Conservation (phyloP, 2,797 vertebrate species). For the Botia kubotai region DNA sequence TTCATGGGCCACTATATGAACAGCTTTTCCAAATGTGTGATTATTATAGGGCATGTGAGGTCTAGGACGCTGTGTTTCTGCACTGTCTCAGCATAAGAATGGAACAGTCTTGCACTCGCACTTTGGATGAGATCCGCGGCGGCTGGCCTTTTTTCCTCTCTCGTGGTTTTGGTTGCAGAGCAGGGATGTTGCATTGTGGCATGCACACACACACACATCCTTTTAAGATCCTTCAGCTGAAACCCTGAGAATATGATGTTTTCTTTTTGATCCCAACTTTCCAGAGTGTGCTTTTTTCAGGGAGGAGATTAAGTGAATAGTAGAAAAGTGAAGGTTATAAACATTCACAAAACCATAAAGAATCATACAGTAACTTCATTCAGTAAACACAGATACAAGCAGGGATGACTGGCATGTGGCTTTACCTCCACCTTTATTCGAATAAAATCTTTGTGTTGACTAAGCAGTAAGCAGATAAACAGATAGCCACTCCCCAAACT, state of each 20-base stretch:
- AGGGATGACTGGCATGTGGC: neutral
- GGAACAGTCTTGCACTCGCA: constrained; percentile 22
- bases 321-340: constrained; percentile 13
- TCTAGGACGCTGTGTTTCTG: constrained; percentile 19
- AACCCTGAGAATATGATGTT: constrained; percentile 39
- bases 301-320: constrained; percentile 30
- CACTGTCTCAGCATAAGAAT: constrained; percentile 16
- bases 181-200: constrained; percentile 42
- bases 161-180: constrained; percentile 50
- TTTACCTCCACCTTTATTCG: too few relatives aligned
- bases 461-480: too few relatives aligned
- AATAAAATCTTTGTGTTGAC: too few relatives aligned
- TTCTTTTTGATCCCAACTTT: constrained; percentile 43
- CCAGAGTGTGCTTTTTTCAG: constrained; percentile 35
- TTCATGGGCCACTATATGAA: neutral
- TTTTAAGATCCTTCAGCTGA: neutral
- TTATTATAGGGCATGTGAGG: constrained; percentile 37
- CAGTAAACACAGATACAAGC: neutral
- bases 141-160: constrained; percentile 23
- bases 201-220: constrained; percentile 28
- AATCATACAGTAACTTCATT: neutral
- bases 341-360: constrained; percentile 16
- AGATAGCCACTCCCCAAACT: too few relatives aligned
- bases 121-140: constrained; percentile 22
- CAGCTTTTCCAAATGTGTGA: neutral